A percentile compares a stretch with the other conserved stretches of the same genome.
Evolutionary conservation across 1,140 invertebrate species (phyloP).

Genomic region (Aphelenchoides avenae): DNA sequence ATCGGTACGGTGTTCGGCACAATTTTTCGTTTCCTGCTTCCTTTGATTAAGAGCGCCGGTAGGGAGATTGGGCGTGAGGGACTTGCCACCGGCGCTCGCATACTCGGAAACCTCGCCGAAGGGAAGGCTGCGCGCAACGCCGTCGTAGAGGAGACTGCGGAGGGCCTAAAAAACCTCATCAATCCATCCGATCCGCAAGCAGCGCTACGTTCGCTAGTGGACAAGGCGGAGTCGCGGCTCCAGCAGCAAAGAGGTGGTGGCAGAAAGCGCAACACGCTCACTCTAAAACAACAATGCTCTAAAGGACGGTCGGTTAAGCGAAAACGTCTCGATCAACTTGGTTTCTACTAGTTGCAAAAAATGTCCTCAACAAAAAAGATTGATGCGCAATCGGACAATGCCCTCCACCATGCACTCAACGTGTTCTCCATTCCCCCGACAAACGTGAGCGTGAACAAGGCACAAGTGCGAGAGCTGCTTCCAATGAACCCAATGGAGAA

Average conservation of each 20-base stretch:
- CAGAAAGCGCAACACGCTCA: neutral
- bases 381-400: slow-evolving; percentile 8
- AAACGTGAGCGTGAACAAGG: neutral
- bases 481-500: slow-evolving; percentile 8
- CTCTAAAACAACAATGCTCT: neutral
- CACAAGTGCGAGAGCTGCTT: slow-evolving; percentile 3
- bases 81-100: neutral
- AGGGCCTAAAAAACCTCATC: too few relatives aligned
- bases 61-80: neutral
- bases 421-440: slow-evolving; percentile 13
- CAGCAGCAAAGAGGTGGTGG: too few relatives aligned
- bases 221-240: too few relatives aligned
- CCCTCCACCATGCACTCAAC: slow-evolving; percentile 1
- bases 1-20: neutral
- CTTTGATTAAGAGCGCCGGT: neutral
- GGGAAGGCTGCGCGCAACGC: too few relatives aligned
- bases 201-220: too few relatives aligned
- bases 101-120: too few relatives aligned
- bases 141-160: too few relatives aligned
- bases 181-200: too few relatives aligned
- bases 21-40: neutral
- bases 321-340: slow-evolving; percentile 9
- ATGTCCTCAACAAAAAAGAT: slow-evolving; percentile 15
- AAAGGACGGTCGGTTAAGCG: neutral
- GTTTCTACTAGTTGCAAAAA: slow-evolving; percentile 21